Conservation (phyloP, 2,797 vertebrate species). For the Chaetodon trifasciatus region DNA sequence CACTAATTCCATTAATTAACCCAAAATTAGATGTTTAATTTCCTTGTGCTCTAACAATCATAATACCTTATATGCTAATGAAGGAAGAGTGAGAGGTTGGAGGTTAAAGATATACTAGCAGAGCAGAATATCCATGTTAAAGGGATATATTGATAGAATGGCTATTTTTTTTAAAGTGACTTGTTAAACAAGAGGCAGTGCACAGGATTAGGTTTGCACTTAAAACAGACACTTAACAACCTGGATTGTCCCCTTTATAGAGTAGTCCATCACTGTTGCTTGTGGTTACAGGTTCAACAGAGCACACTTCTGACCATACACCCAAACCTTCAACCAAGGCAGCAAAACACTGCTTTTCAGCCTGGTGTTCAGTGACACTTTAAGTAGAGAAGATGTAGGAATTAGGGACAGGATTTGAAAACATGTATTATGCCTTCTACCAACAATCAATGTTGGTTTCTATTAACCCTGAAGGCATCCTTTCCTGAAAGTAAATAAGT, state of each 20-base stretch:
- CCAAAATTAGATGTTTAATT: conserved; percentile 58
- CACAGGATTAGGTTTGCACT: not conserved
- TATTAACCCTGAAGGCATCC: too few species aligned
- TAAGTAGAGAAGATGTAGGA: too few species aligned
- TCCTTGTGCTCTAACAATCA: conserved; percentile 23
- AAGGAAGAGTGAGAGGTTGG: conserved; percentile 7
- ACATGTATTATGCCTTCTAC: too few species aligned
- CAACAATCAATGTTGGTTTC: too few species aligned
- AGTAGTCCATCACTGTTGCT: not conserved
- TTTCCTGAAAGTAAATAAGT: too few species aligned
- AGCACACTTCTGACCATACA: not conserved
- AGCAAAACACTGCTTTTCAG: not conserved
- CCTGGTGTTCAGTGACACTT: not conserved
- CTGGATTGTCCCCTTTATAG: not conserved
- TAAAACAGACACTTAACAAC: not conserved
- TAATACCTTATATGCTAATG: conserved; percentile 29
- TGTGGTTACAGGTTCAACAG: too few species aligned
- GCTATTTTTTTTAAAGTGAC: not conserved
- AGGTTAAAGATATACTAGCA: conserved; percentile 12
- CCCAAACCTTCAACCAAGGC: not conserved
- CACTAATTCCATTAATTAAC: conserved; percentile 62
- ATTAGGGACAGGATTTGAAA: too few species aligned
- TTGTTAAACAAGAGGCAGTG: not conserved
- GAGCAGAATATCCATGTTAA: conserved; percentile 27
- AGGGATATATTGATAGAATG: not conserved